A percentile compares a stretch with the other conserved stretches of the same genome.
Conservation (phyloP, 1,140 invertebrate species). For the Dryas iulia region DNA sequence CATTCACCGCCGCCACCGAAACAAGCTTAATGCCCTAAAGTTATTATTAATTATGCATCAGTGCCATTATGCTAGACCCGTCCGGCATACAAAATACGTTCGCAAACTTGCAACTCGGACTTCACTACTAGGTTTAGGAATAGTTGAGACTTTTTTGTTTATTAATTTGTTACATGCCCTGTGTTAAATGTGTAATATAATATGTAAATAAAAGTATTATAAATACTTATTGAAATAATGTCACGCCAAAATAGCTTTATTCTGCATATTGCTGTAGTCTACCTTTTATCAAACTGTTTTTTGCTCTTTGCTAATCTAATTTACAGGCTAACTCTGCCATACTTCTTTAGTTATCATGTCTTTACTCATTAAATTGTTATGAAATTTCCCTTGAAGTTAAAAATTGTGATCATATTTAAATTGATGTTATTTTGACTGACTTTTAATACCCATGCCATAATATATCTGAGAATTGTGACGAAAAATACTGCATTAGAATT, state of each 20-base stretch:
- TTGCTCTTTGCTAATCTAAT: background rate
- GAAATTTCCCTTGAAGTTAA: background rate
- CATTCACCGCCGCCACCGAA: slow-evolving; percentile 26
- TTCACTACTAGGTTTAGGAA: slow-evolving; percentile 4
- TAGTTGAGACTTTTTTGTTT: slow-evolving; percentile 9
- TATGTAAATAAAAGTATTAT: slow-evolving; percentile 23
- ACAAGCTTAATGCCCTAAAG: slow-evolving; percentile 37
- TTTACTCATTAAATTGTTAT: background rate
- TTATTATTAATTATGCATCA: slow-evolving; percentile 14
- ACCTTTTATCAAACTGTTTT: background rate
- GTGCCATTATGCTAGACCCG: slow-evolving; percentile 46
- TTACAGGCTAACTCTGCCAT: background rate
- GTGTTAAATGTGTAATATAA: slow-evolving; percentile 22
- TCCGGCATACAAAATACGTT: slow-evolving; percentile 46
- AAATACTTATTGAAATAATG: slow-evolving; percentile 3
- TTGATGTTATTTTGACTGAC: background rate
- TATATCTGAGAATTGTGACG: background rate
- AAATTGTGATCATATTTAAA: background rate
- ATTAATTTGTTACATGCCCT: slow-evolving; percentile 5
- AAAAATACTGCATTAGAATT: background rate
- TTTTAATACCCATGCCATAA: background rate
- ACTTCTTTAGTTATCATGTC: background rate
- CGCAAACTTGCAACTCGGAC: slow-evolving; percentile 18
- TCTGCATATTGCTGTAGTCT: background rate
- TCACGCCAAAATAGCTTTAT: background rate